A percentile compares a stretch with the other conserved stretches of the same genome.
Conservation (phyloP, 2,113 vertebrate genomes). For the Pseudorectes ferrugineus region DNA sequence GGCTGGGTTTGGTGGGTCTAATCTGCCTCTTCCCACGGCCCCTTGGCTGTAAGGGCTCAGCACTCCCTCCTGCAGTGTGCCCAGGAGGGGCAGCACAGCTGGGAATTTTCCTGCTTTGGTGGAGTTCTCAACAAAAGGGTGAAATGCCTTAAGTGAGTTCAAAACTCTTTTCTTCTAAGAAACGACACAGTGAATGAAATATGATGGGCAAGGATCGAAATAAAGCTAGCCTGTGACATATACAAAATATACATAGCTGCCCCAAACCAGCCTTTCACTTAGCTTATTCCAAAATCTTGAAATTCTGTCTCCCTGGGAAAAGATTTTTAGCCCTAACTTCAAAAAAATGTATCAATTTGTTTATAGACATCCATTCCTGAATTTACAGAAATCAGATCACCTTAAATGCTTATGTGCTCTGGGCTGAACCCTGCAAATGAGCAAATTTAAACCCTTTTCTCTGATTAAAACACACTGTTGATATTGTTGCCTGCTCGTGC, state of each 20-base stretch:
- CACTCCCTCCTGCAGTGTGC: background rate
- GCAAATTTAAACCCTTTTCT: background rate
- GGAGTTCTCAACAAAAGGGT: background rate
- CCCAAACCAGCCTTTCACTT: background rate
- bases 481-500: background rate
- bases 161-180: background rate
- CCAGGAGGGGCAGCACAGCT: background rate
- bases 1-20: background rate
- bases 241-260: background rate
- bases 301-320: background rate
- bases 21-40: background rate
- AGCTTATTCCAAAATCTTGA: background rate
- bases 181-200: background rate
- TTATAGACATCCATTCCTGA: background rate
- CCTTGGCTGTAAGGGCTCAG: background rate
- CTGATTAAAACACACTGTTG: background rate
- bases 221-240: background rate
- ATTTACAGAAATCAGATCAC: background rate
- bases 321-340: background rate
- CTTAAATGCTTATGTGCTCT: background rate
- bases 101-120: background rate
- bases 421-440: background rate
- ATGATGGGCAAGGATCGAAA: background rate
- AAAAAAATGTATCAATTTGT: background rate
- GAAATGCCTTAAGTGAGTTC: background rate